Percentiles rank a stretch among this genome's conserved stretches.
Evolutionary conservation across 2,888 invertebrate genomes (phyloP).

Genomic region (Nycteola revayana): DNA sequence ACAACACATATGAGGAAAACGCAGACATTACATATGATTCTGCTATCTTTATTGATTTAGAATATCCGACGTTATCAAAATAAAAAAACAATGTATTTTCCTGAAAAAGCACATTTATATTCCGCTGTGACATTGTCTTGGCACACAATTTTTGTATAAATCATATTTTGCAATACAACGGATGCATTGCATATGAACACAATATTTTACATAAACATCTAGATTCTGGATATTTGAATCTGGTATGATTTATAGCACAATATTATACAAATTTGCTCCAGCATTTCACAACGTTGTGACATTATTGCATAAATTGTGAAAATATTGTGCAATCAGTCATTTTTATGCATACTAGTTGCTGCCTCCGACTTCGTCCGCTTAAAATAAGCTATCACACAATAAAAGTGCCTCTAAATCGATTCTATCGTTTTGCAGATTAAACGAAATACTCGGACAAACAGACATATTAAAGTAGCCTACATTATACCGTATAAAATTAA

Average conservation of each 20-base stretch:
- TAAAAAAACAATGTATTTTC: slow-evolving; percentile 9
- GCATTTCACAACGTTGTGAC: slow-evolving; percentile 34
- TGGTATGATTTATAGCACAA: slow-evolving; percentile 33
- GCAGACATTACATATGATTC: no score
- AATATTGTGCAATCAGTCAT: slow-evolving; percentile 24
- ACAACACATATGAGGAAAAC: no score
- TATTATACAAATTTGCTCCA: slow-evolving; percentile 27
- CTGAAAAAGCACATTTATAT: slow-evolving; percentile 27
- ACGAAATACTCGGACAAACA: no score
- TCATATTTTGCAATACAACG: slow-evolving; percentile 23
- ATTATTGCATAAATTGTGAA: slow-evolving; percentile 25
- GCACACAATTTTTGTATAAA: slow-evolving; percentile 33
- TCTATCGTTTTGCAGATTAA: no score
- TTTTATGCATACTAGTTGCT: no score
- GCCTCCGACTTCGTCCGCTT: no score
- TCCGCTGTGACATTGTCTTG: slow-evolving; percentile 24
- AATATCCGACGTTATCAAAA: slow-evolving; percentile 6
- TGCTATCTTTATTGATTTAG: no score
- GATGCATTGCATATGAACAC: slow-evolving; percentile 32
- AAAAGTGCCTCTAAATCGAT: no score
- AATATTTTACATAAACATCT: slow-evolving; percentile 32
- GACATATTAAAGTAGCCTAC: no score
- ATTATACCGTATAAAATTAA: no score
- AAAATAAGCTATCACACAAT: no score
- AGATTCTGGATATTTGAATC: slow-evolving; percentile 31